Evolutionary conservation across 2,113 vertebrate genomes (phyloP), one percentile per base, ranked within the genome.

Genomic region (Camelus dromedarius): DNA sequence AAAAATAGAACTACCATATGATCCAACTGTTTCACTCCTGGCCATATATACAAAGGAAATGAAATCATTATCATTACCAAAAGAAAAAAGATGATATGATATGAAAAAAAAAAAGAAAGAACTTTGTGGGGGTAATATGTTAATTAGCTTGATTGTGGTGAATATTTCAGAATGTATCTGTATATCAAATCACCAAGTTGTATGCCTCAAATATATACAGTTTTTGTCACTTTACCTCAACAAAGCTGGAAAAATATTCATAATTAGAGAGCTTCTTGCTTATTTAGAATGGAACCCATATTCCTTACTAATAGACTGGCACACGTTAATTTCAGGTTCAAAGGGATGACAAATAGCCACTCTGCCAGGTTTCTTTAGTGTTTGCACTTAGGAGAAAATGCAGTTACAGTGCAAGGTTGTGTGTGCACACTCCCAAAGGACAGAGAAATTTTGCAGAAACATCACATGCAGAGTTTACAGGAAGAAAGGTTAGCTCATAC

Each of bases 361-460:
- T 70, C 46, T 85, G 52, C 60, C 35, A 42, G n/a, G 4, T 64
- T 64, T 90, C 76, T 93, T 89, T 96, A 75, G 66, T 80, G 42
- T 56, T 56, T 60, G 19, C 86, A 26, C 38, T 67, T 81, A 46
- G 22, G 38, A 56, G n/a, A 62, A 88, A 91, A 72, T 26, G 8
- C 6, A 42, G 66, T 84, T 83, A 30, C 35, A 77, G 69, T 22
- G 3, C 64, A 84, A 8, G 30, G 42, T 26, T 42, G 4, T 84
- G 28, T 38, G 8, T 13, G 15, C 10, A n/a, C 15, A 11, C 14
- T 80, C 56, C 56, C 64, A n/a, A 28, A 69, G 22, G 30, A 79
- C 69, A 87, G 48, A 81, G 48, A 67, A 95, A 50, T 79, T 2
- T 26, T 75, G 15, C 32, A 75, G 85, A 75, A 84, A 93, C 50